Evolutionary conservation across 1,140 invertebrate species (phyloP).

Genomic region (Heliconius nattereri): DNA sequence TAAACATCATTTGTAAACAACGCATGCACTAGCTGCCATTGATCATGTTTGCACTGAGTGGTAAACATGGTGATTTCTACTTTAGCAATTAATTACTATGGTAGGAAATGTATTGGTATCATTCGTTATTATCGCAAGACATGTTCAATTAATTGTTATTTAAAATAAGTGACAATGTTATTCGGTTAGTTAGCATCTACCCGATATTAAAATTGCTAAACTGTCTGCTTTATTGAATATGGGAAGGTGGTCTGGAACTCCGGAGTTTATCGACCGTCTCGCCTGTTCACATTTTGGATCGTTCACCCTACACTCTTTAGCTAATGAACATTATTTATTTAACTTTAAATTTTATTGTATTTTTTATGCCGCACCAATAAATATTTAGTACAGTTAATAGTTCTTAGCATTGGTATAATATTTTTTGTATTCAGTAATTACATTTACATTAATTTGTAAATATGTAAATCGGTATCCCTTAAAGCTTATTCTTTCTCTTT

Average conservation of each 20-base stretch:
- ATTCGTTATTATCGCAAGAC: neutral
- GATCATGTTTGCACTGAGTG: slow-evolving; percentile 39
- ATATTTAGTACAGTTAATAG: neutral
- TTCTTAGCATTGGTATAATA: neutral
- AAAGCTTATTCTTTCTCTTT: neutral
- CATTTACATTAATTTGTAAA: neutral
- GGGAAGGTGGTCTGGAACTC: slow-evolving; percentile 51
- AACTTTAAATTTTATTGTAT: neutral
- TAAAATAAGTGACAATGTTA: slow-evolving; percentile 34
- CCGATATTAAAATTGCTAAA: slow-evolving; percentile 42
- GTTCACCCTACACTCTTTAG: slow-evolving; percentile 11
- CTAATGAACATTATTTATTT: slow-evolving; percentile 15
- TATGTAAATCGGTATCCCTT: neutral
- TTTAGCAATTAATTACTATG: neutral
- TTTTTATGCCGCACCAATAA: neutral
- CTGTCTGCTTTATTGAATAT: slow-evolving; percentile 58
- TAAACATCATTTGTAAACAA: neutral
- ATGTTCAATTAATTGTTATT: neutral
- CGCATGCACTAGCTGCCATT: neutral
- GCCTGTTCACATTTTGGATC: slow-evolving; percentile 45
- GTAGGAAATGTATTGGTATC: neutral
- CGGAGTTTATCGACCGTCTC: slow-evolving; percentile 69
- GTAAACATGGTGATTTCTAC: slow-evolving; percentile 33
- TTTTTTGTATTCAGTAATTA: neutral
- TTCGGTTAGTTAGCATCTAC: neutral